Evolutionary conservation across 1,140 invertebrate genomes (phyloP).

Genomic region (Drosophila parvula): DNA sequence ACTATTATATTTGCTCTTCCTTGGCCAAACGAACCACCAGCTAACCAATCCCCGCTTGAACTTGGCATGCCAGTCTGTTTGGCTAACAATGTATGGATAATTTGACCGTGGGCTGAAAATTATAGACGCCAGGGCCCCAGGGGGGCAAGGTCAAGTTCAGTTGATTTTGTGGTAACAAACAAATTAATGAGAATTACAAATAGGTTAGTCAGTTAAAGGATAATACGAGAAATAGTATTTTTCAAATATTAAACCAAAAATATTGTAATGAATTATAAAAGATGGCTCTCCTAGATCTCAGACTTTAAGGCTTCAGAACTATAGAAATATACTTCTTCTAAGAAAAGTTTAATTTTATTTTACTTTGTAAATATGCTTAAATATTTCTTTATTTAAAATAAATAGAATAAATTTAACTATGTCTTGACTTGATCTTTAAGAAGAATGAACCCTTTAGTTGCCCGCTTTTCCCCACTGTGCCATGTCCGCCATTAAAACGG

Average conservation of each 20-base stretch:
- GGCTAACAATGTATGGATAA: slow-evolving; percentile 57
- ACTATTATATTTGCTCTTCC: slow-evolving; percentile 55
- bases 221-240: not conserved
- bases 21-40: slow-evolving; percentile 6
- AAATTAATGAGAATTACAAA: not conserved
- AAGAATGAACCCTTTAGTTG: not conserved
- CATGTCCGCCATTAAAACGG: slow-evolving; percentile 30
- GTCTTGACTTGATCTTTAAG: not conserved
- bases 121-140: not conserved
- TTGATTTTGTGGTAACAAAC: not conserved
- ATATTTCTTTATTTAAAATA: not conserved
- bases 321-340: too few species aligned
- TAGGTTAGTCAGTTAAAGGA: not conserved
- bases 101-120: slow-evolving; percentile 42
- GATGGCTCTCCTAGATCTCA: too few species aligned
- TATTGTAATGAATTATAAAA: not conserved
- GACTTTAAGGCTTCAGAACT: not conserved
- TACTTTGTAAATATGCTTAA: not conserved
- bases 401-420: not conserved
- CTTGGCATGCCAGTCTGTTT: slow-evolving; percentile 71
- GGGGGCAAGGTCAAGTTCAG: slow-evolving; percentile 26
- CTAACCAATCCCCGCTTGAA: slow-evolving; percentile 40
- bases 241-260: not conserved
- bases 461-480: slow-evolving; percentile 49
- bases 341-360: not conserved